Evolutionary conservation across 2,888 invertebrate genomes (phyloP).

Genomic region (Lypha dubia): DNA sequence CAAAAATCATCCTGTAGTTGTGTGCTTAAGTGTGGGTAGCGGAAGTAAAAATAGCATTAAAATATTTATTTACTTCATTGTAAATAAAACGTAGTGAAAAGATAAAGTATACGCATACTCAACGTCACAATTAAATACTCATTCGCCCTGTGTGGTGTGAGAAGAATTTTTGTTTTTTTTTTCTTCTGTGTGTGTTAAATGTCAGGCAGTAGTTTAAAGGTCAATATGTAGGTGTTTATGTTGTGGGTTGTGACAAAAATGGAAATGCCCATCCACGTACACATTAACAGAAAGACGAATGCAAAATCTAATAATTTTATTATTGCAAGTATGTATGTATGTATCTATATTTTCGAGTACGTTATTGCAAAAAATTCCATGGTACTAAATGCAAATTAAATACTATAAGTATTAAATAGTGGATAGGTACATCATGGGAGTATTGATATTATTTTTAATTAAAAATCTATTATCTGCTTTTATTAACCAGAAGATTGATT

Average conservation of each 20-base stretch:
- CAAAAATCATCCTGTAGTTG: constrained; percentile 19
- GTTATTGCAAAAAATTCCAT: too few species aligned
- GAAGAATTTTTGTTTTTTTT: background rate
- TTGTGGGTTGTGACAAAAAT: constrained; percentile 34
- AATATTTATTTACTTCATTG: constrained; percentile 47
- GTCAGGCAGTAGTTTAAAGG: constrained; percentile 53
- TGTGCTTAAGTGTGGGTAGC: constrained; percentile 27
- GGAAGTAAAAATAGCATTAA: constrained; percentile 25
- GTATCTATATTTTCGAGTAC: too few species aligned
- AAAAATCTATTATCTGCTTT: too few species aligned
- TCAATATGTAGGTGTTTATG: constrained; percentile 67
- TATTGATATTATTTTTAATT: too few species aligned
- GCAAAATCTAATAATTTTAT: too few species aligned
- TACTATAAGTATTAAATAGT: too few species aligned
- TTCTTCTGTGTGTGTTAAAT: constrained; percentile 34
- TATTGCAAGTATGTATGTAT: background rate
- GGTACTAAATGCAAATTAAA: too few species aligned
- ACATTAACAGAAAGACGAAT: constrained; percentile 25
- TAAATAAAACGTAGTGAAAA: constrained; percentile 28
- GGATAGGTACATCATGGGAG: too few species aligned
- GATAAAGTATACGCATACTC: constrained; percentile 2
- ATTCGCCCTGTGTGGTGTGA: background rate
- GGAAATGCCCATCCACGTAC: constrained; percentile 32
- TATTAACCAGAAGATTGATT: too few species aligned
- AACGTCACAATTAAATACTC: background rate